Base-by-base conservation (phyloP, 92 coral and sea anemone genomes). In the Heliopora coerulea region DNA sequence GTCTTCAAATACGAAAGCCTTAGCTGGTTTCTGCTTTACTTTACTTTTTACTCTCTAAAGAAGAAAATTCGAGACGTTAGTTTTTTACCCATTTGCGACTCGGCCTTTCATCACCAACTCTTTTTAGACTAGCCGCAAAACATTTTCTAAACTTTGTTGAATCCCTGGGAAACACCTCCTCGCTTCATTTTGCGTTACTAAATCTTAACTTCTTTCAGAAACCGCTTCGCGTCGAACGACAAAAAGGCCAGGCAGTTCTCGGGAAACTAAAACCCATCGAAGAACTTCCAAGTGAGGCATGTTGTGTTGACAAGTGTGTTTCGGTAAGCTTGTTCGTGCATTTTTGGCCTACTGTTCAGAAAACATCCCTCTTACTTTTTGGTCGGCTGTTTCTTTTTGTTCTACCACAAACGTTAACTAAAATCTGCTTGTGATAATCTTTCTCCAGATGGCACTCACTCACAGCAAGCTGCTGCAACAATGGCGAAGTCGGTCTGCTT, bases 241-340 rank as follows among this genome's bases (percentile, higher is more conserved):
- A 90, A 68, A 93, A 93, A 74, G 98, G 98, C 61, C 86, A 88
- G 66, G 98, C 98, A n/a, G 95, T 96, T 3, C 86, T 93, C 5
- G 98, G 98, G n/a, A 93, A 93, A 74, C 83, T 93, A 30, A 93
- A 82, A 29, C 49, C 74, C 24, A 83, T 93, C 3, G 89, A 90
- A 21, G 96, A 93, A 23, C 87, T 93, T 0, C 76, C 84, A 2
- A 74, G 78, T 12, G 98, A 93, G 61, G 78, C 79, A 25, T 93
- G 98, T 69, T 93, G 98, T 73, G 98, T 93, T 25, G 98, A 93
- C 62, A 93, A 91, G 66, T 93, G 98, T 78, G 96, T 87, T 19
- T 87, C 89, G 96, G 98, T 93, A 73, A 81, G 97, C 77, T 70
- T 8, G n/a, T n/a, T n/a, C 10, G 40, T 9, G 69, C 42, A 37